Evolutionary conservation across 2,888 invertebrate species (phyloP), one percentile per base, ranked within the genome.

Genomic region (Frankliniella fusca): DNA sequence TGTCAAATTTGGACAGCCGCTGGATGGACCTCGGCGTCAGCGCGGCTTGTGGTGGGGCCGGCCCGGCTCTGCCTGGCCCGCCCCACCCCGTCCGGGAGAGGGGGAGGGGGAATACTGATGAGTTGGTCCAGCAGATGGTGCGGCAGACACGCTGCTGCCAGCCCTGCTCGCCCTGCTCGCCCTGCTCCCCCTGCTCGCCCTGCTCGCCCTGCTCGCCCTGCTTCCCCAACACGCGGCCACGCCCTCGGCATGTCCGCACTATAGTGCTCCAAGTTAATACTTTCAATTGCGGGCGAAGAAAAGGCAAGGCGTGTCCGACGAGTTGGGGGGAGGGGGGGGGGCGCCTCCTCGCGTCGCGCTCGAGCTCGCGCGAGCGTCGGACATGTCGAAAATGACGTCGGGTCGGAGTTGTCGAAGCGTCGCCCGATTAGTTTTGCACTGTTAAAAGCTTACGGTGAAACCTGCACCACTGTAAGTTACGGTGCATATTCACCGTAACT

Each of bases 121-220:
- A 54, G 54, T 54, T 54, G 54, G 54, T 54, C 54, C 54, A 54
- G 54, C 54, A 54, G 54, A 54, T 54, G 54, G 54, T 54, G 54
- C 54, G 20, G 20, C 18, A 15, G 54, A 38, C 38, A 38, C 38
- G 15, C 54, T 54, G 54, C 54, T 54, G 54, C 54, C 54, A 5
- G 54, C 54, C 54, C 54, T 15, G 54, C 54, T n/a, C n/a, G n/a
- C 18, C 54, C 54, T 11, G 15, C 54, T 15, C 7, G 20, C 54
- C 5, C 54, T 0, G 54, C 54, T 15, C 54, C 20, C n/a, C n/a
- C 54, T 54, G 54, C 54, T 15, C 0, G 54, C 54, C 54, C 54
- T 15, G 54, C 54, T n/a, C n/a, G n/a, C 18, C 54, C 54, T 11
- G 15, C 54, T 15, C 7, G 20, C 54, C 5, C 54, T 0, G 54